Evolutionary conservation across 1,140 invertebrate species (phyloP).

Genomic region (Caenorhabditis brenneri): DNA sequence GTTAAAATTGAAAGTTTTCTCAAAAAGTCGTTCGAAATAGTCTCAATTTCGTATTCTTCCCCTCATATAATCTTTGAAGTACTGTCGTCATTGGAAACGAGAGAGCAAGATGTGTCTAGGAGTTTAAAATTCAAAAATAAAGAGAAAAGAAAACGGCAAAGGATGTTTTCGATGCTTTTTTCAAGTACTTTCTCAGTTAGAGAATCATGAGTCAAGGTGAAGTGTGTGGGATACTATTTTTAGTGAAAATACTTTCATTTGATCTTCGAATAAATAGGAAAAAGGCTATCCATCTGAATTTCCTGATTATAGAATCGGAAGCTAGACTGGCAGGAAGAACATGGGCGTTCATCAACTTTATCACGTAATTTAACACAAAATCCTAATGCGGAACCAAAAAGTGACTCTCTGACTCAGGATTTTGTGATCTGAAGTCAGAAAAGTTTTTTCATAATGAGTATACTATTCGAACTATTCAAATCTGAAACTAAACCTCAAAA

Average conservation of each 20-base stretch:
- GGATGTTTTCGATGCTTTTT: background rate
- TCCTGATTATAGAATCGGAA: slow-evolving; percentile 10
- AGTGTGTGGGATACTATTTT: slow-evolving; percentile 16
- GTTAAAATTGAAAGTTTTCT: too few relatives aligned
- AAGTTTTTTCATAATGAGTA: too few relatives aligned
- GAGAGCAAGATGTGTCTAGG: background rate
- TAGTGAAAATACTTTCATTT: background rate
- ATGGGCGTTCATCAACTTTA: background rate
- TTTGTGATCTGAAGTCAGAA: background rate
- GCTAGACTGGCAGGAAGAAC: background rate
- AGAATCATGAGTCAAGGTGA: slow-evolving; percentile 22
- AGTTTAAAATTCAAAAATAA: background rate
- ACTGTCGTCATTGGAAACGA: background rate
- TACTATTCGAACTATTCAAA: too few relatives aligned
- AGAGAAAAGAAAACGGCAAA: background rate
- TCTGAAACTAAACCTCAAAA: too few relatives aligned
- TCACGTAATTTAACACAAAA: background rate
- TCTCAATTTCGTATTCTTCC: background rate
- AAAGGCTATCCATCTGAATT: background rate
- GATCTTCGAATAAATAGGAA: background rate
- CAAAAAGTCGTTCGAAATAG: background rate
- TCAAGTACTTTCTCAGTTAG: background rate
- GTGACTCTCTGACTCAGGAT: background rate
- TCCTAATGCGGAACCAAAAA: background rate
- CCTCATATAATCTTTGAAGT: background rate